A percentile compares a stretch with the other conserved stretches of the same genome.
phyloP scores from a whole-genome alignment of 2,888 invertebrate genomes.

The Dicycla oo region DNA sequence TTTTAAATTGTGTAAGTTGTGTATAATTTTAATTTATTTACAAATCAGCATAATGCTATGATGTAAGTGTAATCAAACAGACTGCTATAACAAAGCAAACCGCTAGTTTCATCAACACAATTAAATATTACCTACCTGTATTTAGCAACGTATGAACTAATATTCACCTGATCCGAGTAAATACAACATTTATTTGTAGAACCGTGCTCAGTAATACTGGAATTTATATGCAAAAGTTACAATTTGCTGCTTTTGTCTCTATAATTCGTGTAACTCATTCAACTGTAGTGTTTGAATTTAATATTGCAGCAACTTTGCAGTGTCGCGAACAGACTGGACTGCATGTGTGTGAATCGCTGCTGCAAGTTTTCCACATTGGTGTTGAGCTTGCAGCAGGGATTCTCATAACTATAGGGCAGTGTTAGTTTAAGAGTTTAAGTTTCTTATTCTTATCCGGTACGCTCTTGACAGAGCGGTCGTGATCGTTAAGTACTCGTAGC shows the following conservation, averaged over 20 bases:
- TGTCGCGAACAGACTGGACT: neutral
- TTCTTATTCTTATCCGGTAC: no score
- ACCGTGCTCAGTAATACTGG: constrained; percentile 28
- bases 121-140: constrained; percentile 51
- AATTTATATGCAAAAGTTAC: constrained; percentile 35
- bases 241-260: constrained; percentile 21
- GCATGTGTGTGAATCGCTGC: neutral
- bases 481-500: no score
- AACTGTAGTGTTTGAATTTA: no score
- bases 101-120: no score
- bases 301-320: neutral
- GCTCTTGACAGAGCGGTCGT: no score
- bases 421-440: neutral
- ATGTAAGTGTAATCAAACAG: neutral
- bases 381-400: neutral
- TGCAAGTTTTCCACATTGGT: neutral
- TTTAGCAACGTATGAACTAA: constrained; percentile 44
- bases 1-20: no score
- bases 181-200: constrained; percentile 40
- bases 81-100: neutral
- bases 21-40: neutral
- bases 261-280: constrained; percentile 12
- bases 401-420: neutral
- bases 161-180: constrained; percentile 35
- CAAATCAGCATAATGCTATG: neutral